Percentiles rank a stretch among this genome's conserved stretches.
phyloP scores from a whole-genome alignment of 2,797 vertebrate species.

The Menidia menidia region DNA sequence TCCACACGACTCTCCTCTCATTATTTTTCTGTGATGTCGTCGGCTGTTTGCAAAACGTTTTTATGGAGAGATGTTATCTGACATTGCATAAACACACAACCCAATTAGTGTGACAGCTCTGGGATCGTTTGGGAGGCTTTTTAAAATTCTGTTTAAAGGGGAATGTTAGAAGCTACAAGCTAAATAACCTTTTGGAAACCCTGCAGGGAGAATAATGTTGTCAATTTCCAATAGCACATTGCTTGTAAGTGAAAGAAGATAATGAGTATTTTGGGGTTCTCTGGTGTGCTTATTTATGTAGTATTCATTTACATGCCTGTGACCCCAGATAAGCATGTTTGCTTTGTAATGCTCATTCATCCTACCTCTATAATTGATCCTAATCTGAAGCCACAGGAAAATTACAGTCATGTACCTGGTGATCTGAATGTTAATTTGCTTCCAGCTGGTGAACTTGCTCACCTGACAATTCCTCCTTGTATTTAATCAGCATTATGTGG shows the following conservation, averaged over 20 bases:
- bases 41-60: conserved; percentile 47
- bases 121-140: conserved; percentile 36
- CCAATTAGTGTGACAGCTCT: conserved; percentile 46
- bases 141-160: conserved; percentile 46
- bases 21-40: conserved; percentile 23
- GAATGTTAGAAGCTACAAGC: conserved; percentile 50
- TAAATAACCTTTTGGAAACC: conserved; percentile 68
- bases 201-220: conserved; percentile 68
- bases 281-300: conserved; percentile 55
- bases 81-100: conserved; percentile 46
- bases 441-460: conserved; percentile 57
- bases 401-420: conserved; percentile 63
- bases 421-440: conserved; percentile 64
- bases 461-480: conserved; percentile 45
- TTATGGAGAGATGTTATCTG: conserved; percentile 54
- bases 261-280: conserved; percentile 66
- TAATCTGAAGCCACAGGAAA: conserved; percentile 62
- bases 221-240: conserved; percentile 63
- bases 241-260: conserved; percentile 62
- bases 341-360: conserved; percentile 61
- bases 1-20: conserved; percentile 19
- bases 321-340: conserved; percentile 51
- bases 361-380: conserved; percentile 63
- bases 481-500: conserved; percentile 20
- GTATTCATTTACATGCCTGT: conserved; percentile 57